These are phyloP conservation scores for Apis mellifera DNA, from an alignment of 1,140 invertebrate species.

Conservation along the genomic window DNA sequence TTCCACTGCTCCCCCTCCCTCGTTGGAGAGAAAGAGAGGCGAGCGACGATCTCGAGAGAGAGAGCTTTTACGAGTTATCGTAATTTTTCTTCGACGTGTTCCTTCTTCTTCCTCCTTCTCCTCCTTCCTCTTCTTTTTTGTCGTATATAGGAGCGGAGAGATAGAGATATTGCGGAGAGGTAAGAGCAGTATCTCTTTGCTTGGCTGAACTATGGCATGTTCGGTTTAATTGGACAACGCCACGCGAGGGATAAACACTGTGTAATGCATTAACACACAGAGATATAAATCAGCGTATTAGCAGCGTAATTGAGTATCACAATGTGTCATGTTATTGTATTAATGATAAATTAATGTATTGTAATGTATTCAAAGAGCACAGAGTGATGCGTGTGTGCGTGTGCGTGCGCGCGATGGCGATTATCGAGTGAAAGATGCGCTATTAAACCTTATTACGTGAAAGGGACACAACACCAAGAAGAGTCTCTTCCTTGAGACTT, in stretches of 20 bases:
- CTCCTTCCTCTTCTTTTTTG: too few species aligned
- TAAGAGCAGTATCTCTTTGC: too few species aligned
- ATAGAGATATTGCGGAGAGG: too few species aligned
- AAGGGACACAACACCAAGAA: too few species aligned
- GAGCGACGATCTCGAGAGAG: too few species aligned
- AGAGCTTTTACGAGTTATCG: too few species aligned
- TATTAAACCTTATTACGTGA: neutral
- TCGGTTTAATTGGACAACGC: constrained; percentile 1
- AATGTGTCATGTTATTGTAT: constrained; percentile 13
- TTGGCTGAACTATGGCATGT: too few species aligned
- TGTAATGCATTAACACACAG: neutral
- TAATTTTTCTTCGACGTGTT: neutral
- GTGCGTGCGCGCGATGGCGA: too few species aligned
- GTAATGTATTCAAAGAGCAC: neutral
- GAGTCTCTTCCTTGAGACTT: neutral
- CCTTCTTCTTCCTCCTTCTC: neutral
- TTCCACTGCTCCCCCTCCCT: too few species aligned
- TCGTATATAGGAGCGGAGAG: too few species aligned
- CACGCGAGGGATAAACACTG: neutral
- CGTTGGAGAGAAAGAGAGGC: too few species aligned
- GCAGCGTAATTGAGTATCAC: neutral
- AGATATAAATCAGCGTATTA: constrained; percentile 12
- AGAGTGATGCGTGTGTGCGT: neutral
- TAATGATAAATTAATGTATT: neutral
- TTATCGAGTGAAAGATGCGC: neutral